These are phyloP conservation scores for Eciton burchellii DNA, from an alignment of 1,140 invertebrate species.

Conservation along the genomic window DNA sequence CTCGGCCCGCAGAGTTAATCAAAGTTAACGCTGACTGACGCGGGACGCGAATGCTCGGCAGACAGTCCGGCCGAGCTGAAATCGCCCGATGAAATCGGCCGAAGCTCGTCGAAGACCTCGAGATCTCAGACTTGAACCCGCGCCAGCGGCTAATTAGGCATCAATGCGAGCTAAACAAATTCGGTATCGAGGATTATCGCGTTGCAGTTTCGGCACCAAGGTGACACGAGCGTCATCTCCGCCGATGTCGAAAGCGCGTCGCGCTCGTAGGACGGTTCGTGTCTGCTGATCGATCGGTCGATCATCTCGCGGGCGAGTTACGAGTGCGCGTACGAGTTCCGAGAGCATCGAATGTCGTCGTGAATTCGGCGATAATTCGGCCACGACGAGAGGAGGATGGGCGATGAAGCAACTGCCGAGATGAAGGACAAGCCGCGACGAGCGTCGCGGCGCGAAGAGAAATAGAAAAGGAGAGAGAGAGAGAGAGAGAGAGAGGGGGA, in stretches of 20 bases:
- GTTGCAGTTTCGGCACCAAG: background rate
- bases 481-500: slow-evolving; percentile 22
- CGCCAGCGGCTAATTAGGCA: slow-evolving; percentile 57
- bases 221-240: background rate
- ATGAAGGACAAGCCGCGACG: slow-evolving; percentile 53
- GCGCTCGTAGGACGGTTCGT: background rate
- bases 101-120: slow-evolving; percentile 42
- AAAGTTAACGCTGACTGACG: slow-evolving; percentile 51
- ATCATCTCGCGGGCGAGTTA: slow-evolving; percentile 33
- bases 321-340: slow-evolving; percentile 18
- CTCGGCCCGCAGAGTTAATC: slow-evolving; percentile 29
- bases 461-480: slow-evolving; percentile 1
- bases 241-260: background rate
- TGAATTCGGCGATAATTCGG: slow-evolving; percentile 16
- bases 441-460: slow-evolving; percentile 16
- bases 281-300: background rate
- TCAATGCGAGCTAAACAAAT: slow-evolving; percentile 57
- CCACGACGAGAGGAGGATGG: slow-evolving; percentile 11
- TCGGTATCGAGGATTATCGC: slow-evolving; percentile 40
- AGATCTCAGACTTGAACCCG: slow-evolving; percentile 41
- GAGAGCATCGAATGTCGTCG: background rate
- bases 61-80: background rate
- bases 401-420: slow-evolving; percentile 61
- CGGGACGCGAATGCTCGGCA: slow-evolving; percentile 5
- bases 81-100: slow-evolving; percentile 34